Evolutionary conservation across 2,888 invertebrate species (phyloP).

Genomic region (Oxycera nigricornis): DNA sequence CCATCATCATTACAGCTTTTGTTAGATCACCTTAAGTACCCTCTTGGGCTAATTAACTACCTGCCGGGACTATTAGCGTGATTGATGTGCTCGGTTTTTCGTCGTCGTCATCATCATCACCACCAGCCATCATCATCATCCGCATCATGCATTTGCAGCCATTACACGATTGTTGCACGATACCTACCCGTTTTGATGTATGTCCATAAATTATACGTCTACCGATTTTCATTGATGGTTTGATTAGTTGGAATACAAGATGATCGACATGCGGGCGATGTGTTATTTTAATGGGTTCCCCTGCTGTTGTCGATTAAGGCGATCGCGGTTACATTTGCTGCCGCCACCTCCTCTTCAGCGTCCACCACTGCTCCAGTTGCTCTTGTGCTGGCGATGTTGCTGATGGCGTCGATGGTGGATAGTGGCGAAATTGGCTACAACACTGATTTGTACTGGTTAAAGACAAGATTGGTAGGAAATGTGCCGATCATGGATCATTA

Average conservation of each 20-base stretch:
- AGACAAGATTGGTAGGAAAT: neutral
- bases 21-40: neutral
- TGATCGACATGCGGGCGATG: slow-evolving; percentile 43
- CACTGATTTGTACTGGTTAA: neutral
- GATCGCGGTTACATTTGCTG: neutral
- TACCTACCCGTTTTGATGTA: slow-evolving; percentile 40
- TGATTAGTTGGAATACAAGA: slow-evolving; percentile 27
- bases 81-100: slow-evolving; percentile 43
- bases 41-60: slow-evolving; percentile 43
- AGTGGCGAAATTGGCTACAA: neutral
- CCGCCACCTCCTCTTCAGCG: neutral
- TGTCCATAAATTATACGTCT: slow-evolving; percentile 46
- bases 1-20: neutral
- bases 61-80: slow-evolving; percentile 42
- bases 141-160: slow-evolving; percentile 1
- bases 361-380: neutral
- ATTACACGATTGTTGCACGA: slow-evolving; percentile 41
- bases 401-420: neutral
- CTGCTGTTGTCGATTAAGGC: neutral
- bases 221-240: slow-evolving; percentile 46
- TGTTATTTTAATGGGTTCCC: slow-evolving; percentile 29
- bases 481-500: neutral
- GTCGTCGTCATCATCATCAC: slow-evolving; percentile 33
- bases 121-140: neutral
- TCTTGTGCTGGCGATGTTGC: neutral